Evolutionary conservation across 2,888 invertebrate species (phyloP), one percentile per base, ranked within the genome.

Genomic region (Scaptomyza reducta): DNA sequence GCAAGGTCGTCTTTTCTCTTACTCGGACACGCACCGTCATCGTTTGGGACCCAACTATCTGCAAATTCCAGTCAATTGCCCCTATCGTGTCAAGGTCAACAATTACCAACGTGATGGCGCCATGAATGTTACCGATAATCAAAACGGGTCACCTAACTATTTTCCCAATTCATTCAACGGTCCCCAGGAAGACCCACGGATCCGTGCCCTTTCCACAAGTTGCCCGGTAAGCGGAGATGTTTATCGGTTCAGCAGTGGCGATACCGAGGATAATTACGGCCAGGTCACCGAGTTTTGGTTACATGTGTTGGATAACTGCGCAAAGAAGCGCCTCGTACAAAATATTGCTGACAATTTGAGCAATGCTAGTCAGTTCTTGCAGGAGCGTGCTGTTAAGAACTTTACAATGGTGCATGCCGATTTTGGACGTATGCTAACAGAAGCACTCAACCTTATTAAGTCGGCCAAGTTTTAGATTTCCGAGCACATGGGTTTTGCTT

Each of bases 111-210:
- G 99, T 35, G 98, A 99, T 91, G 99, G 98, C 0, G 94, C 95
- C 4, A 95, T 95, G 93, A 93, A 94, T 54, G 93, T 95, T 13
- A 92, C 93, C 46, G 94, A 94, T 80, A 98, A 97, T 91, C 97
- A 98, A 92, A 95, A 95, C 7, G 96, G 96, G 40, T 95, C 96
- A 7, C 98, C 99, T 7, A 99, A 99, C 92, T 99, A 99, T 91
- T 98, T 94, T 93, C 99, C 99, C 0, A 99, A 99, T 93, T 98
- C 98, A 70, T 99, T 98, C 92, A 93, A 94, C 69, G 99, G 99
- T 0, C 98, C 98, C 0, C 94, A 94, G 72, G 94, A 94, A 71
- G 94, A 94, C 80, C 94, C 94, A 3, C 93, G 94, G 10, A 95
- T 95, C 10, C 94, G 93, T 77, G 92, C 93, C 38, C 85, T 95